A percentile compares a stretch with the other conserved stretches of the same genome.
These are phyloP conservation scores for Thyatira batis DNA, from an alignment of 2,888 invertebrate species.

Conservation along the genomic window DNA sequence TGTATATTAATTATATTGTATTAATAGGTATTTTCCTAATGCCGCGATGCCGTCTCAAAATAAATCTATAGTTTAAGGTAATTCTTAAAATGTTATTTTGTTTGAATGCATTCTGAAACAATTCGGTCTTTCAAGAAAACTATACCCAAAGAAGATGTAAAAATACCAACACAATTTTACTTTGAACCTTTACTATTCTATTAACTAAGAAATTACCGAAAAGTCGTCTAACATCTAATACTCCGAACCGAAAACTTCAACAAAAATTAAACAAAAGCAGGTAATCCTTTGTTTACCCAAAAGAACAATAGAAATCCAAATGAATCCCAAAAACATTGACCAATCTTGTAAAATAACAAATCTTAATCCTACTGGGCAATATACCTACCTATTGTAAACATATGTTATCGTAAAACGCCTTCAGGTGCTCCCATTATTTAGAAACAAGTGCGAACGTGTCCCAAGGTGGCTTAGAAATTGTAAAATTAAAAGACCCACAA, in stretches of 20 bases:
- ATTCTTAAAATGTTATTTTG: too few species aligned
- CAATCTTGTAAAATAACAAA: not conserved
- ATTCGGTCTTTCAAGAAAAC: too few species aligned
- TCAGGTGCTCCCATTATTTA: not conserved
- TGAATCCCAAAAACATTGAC: slow-evolving; percentile 14
- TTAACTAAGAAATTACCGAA: not conserved
- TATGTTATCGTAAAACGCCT: not conserved
- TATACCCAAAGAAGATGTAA: too few species aligned
- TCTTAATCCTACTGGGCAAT: slow-evolving; percentile 39
- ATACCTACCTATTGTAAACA: not conserved
- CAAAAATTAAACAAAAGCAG: slow-evolving; percentile 14
- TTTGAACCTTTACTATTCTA: too few species aligned
- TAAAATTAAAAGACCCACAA: slow-evolving; percentile 24
- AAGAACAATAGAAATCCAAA: slow-evolving; percentile 9
- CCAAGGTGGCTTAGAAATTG: slow-evolving; percentile 13
- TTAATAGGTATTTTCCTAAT: too few species aligned
- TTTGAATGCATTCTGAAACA: too few species aligned
- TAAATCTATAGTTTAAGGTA: too few species aligned
- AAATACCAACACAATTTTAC: too few species aligned
- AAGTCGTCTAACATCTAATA: not conserved
- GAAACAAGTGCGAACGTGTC: slow-evolving; percentile 44
- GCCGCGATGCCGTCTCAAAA: too few species aligned
- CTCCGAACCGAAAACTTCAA: slow-evolving; percentile 13
- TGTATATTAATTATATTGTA: not conserved
- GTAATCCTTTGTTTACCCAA: slow-evolving; percentile 58